Base-by-base conservation (phyloP, 2,797 vertebrate species). In the Phrynocephalus vlangalii region DNA sequence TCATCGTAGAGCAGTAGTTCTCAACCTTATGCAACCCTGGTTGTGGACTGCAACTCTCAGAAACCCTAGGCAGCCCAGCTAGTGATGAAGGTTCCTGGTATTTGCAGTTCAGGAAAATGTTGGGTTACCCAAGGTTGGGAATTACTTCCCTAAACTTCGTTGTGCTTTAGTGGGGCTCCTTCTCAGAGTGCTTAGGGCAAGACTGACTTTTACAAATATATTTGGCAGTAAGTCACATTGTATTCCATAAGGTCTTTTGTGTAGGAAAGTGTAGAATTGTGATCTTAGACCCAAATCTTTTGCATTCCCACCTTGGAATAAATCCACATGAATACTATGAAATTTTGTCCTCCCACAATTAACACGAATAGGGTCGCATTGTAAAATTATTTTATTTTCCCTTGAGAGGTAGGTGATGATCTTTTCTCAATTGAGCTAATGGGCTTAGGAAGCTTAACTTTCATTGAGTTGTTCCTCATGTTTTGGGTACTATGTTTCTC, bases 371-470 rank as follows among this genome's bases (percentile, higher is more conserved):
- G n/a, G n/a, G 26, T 56, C 9, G 1, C 44, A 56, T n/a, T 85
- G 20, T 50, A 71, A 30, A 63, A 30, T 88, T 18, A 5, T 28
- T 88, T 87, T 30, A 48, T 48, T 88, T 79, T 84, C 28, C 26
- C 9, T 30, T 70, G 38, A 9, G 30, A 16, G 56, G 4, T 30
- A 48, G 60, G 15, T n/a, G 13, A 6, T 72, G 6, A 50, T 48
- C 8, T 38, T 63, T 8, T 28, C 33, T 38, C 22, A 18, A 30
- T 78, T 56, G 76, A 71, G 63, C 15, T 16, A 50, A 60, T 71
- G 66, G 33, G 63, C 26, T 70, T 70, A 71, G 28, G 67, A 63
- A 1, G 33, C 6, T 73, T 30, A 52, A 68, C 6, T 30, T 11
- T 71, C 26, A 20, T 10, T 80, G 16, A 6, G 15, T 84, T 67